Base-by-base conservation (phyloP, 2,888 invertebrate species). In the Sipunculus nudus region DNA sequence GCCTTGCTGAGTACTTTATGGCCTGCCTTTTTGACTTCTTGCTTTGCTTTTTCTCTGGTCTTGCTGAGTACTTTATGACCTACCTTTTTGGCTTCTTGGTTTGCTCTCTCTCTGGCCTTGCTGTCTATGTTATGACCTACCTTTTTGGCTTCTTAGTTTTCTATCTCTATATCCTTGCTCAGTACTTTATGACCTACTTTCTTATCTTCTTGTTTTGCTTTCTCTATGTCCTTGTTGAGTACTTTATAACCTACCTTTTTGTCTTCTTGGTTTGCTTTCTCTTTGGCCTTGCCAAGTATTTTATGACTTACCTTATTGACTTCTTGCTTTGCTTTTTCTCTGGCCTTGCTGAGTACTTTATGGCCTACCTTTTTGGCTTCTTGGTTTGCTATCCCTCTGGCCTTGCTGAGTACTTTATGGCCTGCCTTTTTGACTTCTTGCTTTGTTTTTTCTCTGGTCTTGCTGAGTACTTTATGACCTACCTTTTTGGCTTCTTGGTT, bases 121-220 rank as follows among this genome's bases (percentile, higher is more conserved):
- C 77, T 77, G n/a, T 81, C 57, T 80, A 81, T 13, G 81, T 80
- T 3, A 78, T 76, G 4, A 81, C 81, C 16, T 79, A 77, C 25
- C 78, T 79, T 54, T 77, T 75, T 0, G 81, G 76, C 61, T 78
- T 79, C 58, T 76, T 74, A 61, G 79, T 77, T 1, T 76, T 71
- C 74, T 93, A 92, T 86, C 77, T 92, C 91, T 75, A 92, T 92
- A 3, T 89, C 89, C 64, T 89, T 87, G 62, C 90, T 88, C 78
- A 92, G 90, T n/a, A n/a, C n/a, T n/a, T n/a, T n/a, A n/a, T n/a
- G n/a, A n/a, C n/a, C n/a, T n/a, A n/a, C n/a, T n/a, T n/a, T n/a
- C n/a, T n/a, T n/a, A n/a, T n/a, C n/a, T n/a, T n/a, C n/a, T n/a
- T n/a, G n/a, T n/a, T n/a, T n/a, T n/a, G n/a, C n/a, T n/a, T n/a